These are phyloP conservation scores for Tichodroma muraria DNA, from an alignment of 2,113 vertebrate species.

Conservation along the genomic window DNA sequence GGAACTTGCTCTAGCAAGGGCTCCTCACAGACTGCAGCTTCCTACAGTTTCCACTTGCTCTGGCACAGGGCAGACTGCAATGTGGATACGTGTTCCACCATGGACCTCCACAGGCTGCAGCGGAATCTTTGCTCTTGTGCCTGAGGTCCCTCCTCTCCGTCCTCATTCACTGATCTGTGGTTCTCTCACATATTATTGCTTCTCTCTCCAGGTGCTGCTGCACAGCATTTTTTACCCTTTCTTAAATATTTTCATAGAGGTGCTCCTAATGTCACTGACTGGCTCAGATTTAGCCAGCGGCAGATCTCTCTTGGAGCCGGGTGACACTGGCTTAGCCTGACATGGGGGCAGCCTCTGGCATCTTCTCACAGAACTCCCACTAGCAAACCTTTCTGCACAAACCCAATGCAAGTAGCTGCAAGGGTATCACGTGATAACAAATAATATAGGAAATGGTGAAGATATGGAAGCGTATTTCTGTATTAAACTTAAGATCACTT, in stretches of 20 bases:
- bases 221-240: not conserved
- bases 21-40: not conserved
- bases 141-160: not conserved
- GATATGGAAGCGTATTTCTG: not conserved
- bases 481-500: not conserved
- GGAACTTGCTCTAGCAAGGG: not conserved
- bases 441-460: not conserved
- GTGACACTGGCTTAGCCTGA: not conserved
- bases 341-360: not conserved
- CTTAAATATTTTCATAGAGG: not conserved
- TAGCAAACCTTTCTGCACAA: not conserved
- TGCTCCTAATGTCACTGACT: accelerated
- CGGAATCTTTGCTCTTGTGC: not conserved
- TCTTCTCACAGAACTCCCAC: not conserved
- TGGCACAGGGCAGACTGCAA: not conserved
- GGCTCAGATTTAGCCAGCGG: not conserved
- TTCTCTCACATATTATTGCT: not conserved
- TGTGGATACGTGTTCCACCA: not conserved
- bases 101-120: not conserved
- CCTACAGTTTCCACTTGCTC: not conserved
- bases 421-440: not conserved
- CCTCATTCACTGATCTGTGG: not conserved
- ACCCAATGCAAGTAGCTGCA: not conserved
- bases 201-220: not conserved
- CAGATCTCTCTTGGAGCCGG: not conserved